Evolutionary conservation across 2,888 invertebrate genomes (phyloP).

Genomic region (Hetaerina titia): DNA sequence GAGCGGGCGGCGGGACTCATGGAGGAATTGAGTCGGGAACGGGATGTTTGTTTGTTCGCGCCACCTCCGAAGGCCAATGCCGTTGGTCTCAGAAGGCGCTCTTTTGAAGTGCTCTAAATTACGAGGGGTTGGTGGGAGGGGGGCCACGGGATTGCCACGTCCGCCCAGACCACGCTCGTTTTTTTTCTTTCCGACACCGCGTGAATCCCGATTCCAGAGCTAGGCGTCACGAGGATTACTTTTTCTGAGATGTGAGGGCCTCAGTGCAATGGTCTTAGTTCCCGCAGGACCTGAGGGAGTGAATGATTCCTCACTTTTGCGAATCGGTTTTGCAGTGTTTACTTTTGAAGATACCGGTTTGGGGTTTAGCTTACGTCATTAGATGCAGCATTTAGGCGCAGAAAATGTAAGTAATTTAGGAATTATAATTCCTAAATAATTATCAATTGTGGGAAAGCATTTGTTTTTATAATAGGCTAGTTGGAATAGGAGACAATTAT

Average conservation of each 20-base stretch:
- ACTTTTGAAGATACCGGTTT: background rate
- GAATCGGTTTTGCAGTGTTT: background rate
- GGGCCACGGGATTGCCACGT: background rate
- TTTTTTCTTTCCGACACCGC: background rate
- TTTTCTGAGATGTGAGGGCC: background rate
- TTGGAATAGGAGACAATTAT: no score
- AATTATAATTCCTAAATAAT: no score
- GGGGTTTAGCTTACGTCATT: no score
- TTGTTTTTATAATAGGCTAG: no score
- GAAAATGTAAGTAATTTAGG: no score
- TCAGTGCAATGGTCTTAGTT: background rate
- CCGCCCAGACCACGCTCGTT: background rate
- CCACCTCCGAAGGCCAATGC: background rate
- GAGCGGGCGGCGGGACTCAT: background rate
- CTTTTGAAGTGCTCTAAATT: background rate
- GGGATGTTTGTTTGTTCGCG: background rate
- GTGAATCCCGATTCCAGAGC: background rate
- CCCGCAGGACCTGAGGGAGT: background rate
- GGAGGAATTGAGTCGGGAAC: background rate
- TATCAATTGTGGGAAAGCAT: no score
- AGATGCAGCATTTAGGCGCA: no score
- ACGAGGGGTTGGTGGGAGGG: background rate
- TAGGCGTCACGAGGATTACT: background rate
- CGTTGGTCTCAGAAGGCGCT: background rate
- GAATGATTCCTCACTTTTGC: background rate